These are phyloP conservation scores for Catharus ustulatus DNA, from an alignment of 2,797 vertebrate species.

Conservation along the genomic window DNA sequence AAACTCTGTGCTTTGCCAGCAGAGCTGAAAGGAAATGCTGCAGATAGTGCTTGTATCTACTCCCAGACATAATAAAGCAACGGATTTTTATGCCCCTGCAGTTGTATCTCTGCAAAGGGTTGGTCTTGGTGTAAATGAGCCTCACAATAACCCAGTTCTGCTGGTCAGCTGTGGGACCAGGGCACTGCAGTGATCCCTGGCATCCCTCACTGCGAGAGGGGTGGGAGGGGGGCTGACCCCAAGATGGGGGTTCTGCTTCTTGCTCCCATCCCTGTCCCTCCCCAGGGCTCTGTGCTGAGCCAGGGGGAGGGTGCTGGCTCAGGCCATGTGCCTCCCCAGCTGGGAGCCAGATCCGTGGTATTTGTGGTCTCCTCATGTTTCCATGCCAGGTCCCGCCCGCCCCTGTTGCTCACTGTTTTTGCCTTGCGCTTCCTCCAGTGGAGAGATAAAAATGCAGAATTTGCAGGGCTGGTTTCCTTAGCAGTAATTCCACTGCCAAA, in stretches of 20 bases:
- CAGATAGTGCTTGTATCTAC: neutral
- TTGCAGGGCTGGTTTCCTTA: neutral
- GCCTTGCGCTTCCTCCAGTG: neutral
- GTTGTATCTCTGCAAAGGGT: neutral
- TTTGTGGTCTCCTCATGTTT: neutral
- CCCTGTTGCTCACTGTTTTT: neutral
- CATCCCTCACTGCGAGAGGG: rapidly evolving
- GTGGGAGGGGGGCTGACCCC: neutral
- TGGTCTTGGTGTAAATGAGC: neutral
- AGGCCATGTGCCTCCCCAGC: rapidly evolving
- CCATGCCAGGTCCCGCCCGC: neutral
- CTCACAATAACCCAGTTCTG: neutral
- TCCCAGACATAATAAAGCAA: conserved; percentile 5
- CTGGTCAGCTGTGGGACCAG: neutral
- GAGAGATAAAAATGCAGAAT: neutral
- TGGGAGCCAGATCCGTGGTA: neutral
- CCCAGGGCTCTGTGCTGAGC: rapidly evolving
- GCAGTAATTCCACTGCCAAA: neutral
- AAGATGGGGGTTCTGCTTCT: neutral
- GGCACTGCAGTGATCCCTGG: rapidly evolving
- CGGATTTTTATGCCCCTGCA: neutral
- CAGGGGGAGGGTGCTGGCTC: neutral
- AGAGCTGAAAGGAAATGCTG: neutral
- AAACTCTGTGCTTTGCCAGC: neutral
- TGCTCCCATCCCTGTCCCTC: rapidly evolving